Evolutionary conservation across 2,888 invertebrate genomes (phyloP), one percentile per base, ranked within the genome.

Genomic region (Agonopterix alstromeriana): DNA sequence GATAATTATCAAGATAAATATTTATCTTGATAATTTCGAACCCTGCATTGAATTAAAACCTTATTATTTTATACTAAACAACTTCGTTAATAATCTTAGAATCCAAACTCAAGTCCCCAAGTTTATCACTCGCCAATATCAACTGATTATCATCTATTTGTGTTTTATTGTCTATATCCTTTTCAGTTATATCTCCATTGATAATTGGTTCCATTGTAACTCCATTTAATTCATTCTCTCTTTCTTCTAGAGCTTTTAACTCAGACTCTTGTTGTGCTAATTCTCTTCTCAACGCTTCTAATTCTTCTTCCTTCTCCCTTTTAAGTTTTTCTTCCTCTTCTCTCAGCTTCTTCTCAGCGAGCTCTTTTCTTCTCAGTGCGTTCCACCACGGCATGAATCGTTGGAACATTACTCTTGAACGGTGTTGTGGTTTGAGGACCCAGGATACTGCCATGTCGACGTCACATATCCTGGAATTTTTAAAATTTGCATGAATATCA

Each of bases 361-460:
- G 51, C 57, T 85, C 84, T 48, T 73, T 70, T 41, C 89, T 67
- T 46, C 67, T 75, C 61, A 74, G 74, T 1, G 75, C 75, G 61
- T 88, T 83, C 85, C 88, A 79, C 82, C 83, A 85, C 1, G 89
- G 89, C 80, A 82, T 85, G 64, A 89, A 85, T 0, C 89, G 69
- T 54, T 89, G 89, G 70, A 89, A 89, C 74, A 83, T 85, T 4
- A 90, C 73, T 10, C 84, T 61, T n/a, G 74, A 58, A 1, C 91
- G 69, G 53, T 91, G 90, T 36, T 88, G 82, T 0, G 86, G 82
- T 48, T 80, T 81, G n/a, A 91, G 67, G 0, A 90, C 85, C 82
- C 90, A 87, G 0, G 88, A 82, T 7, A 91, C 70, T 0, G 87
- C 82, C 65, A 85, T 70, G 10, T 90, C 90, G 0, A 84, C 78